Conservation (phyloP, 2,797 vertebrate species). For the Urophycis tenuis region DNA sequence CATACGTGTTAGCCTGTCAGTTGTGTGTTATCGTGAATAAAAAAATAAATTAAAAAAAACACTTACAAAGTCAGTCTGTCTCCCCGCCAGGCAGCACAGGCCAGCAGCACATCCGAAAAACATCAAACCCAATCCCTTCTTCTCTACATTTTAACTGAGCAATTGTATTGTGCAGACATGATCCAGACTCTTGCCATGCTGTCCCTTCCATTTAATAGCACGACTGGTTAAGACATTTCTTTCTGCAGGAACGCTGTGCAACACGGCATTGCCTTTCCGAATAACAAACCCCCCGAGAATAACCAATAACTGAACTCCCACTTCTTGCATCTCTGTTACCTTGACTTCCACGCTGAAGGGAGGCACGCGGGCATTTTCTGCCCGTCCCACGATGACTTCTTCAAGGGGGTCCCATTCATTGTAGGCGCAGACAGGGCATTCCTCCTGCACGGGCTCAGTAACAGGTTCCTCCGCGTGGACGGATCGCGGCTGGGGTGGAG, state of each 20-base stretch:
- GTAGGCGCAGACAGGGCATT: slow-evolving; percentile 87
- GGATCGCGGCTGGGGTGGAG: slow-evolving; percentile 67
- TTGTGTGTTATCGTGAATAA: not conserved
- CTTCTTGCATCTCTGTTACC: slow-evolving; percentile 65
- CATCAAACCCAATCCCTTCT: not conserved
- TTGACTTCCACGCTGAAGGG: slow-evolving; percentile 97
- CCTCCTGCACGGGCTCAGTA: slow-evolving; percentile 67
- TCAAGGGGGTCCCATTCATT: slow-evolving; percentile 98
- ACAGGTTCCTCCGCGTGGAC: slow-evolving; percentile 68
- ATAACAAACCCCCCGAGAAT: not conserved
- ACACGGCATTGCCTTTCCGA: not conserved
- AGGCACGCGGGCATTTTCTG: slow-evolving; percentile 90
- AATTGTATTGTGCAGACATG: too few relatives aligned
- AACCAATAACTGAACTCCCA: not conserved
- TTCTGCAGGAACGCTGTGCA: not conserved
- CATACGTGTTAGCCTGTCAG: slow-evolving; percentile 92
- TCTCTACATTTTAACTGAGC: not conserved
- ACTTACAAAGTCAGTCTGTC: not conserved
- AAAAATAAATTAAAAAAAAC: not conserved
- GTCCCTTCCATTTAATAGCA: not conserved
- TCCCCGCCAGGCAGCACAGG: too few relatives aligned
- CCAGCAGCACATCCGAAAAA: not conserved
- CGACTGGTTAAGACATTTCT: not conserved
- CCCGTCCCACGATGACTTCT: slow-evolving; percentile 96
- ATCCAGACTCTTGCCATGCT: not conserved